Percentiles rank a stretch among this genome's conserved stretches.
phyloP scores from a whole-genome alignment of 2,888 invertebrate genomes.

The Venusia cambrica region DNA sequence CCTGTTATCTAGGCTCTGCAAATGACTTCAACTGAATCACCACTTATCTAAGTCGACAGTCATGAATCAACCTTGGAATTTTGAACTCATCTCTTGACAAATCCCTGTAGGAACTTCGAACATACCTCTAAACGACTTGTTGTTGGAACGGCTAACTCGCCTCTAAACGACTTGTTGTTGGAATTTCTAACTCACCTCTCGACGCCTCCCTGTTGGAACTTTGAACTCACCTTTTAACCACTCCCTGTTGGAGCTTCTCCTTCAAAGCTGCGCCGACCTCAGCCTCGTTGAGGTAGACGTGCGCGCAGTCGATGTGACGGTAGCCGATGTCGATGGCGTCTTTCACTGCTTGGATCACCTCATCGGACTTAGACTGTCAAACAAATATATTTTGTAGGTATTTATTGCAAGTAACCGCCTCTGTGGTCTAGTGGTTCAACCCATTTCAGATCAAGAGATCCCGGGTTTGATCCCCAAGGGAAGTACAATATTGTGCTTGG shows the following conservation, averaged over 20 bases:
- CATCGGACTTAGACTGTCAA: constrained; percentile 82
- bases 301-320: constrained; percentile 87
- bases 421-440: too few relatives aligned
- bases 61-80: too few relatives aligned
- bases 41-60: too few relatives aligned
- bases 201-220: neutral
- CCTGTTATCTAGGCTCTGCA: too few relatives aligned
- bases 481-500: too few relatives aligned
- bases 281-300: constrained; percentile 85
- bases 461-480: too few relatives aligned
- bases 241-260: constrained; percentile 82
- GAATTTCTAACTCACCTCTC: neutral
- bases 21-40: too few relatives aligned
- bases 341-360: constrained; percentile 84
- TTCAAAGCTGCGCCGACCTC: constrained; percentile 85
- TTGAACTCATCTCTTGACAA: too few relatives aligned
- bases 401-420: neutral
- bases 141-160: too few relatives aligned
- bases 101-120: too few relatives aligned
- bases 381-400: constrained; percentile 1
- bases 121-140: too few relatives aligned
- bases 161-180: neutral
- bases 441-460: constrained; percentile 1
- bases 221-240: constrained; percentile 78
- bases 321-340: constrained; percentile 89